These are phyloP conservation scores for Heterocephalus glaber DNA, from an alignment of 2,113 vertebrate genomes.

Conservation along the genomic window DNA sequence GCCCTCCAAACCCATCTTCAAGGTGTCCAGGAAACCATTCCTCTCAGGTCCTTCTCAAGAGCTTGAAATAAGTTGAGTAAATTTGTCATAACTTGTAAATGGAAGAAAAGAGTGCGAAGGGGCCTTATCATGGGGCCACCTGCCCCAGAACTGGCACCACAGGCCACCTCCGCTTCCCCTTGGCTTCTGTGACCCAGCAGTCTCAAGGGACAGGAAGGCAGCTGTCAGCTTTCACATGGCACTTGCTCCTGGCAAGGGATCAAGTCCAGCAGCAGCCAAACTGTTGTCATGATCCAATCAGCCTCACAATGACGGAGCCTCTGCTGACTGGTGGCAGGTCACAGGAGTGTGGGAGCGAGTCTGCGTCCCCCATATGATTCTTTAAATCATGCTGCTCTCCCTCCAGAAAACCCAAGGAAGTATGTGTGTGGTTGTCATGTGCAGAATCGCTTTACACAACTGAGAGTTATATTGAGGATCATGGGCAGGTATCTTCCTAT, in stretches of 20 bases:
- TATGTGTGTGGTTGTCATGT: background rate
- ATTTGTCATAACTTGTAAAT: background rate
- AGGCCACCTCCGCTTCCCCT: background rate
- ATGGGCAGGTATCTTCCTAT: background rate
- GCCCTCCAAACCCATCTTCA: background rate
- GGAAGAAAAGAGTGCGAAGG: background rate
- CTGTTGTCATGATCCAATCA: constrained; percentile 68
- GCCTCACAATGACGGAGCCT: constrained; percentile 45
- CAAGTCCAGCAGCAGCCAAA: constrained; percentile 65
- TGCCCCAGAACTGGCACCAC: constrained; percentile 30
- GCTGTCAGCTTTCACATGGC: constrained; percentile 78
- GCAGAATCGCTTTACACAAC: background rate
- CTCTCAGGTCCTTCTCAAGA: background rate
- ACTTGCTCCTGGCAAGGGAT: constrained; percentile 58
- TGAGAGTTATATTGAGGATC: background rate
- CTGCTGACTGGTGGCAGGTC: constrained; percentile 33
- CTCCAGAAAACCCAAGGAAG: background rate
- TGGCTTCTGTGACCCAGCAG: background rate
- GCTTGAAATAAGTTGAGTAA: background rate
- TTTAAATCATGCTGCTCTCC: background rate
- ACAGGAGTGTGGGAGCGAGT: constrained; percentile 66
- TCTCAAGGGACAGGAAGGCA: constrained; percentile 59
- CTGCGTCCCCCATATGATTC: constrained; percentile 55
- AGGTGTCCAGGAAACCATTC: rapidly evolving
- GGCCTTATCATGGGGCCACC: constrained; percentile 33